Evolutionary conservation across 2,888 invertebrate species (phyloP).

Genomic region (Galeopsomyia nigrocyanea): DNA sequence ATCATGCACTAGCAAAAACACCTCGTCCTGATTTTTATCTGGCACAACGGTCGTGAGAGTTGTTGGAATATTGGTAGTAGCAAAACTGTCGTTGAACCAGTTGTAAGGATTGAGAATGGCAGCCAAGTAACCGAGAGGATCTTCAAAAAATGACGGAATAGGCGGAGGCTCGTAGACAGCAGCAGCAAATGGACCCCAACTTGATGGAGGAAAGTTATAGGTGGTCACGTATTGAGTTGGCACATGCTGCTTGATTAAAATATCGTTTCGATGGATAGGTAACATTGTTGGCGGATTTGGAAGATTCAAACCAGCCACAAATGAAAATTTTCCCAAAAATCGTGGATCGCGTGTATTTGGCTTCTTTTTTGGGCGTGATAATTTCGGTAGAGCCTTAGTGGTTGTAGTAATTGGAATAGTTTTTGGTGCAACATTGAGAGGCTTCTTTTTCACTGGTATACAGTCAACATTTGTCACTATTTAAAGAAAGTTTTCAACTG

Average conservation of each 20-base stretch:
- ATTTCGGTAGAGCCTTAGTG: neutral
- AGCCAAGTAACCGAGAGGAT: constrained; percentile 36
- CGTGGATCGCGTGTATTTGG: constrained; percentile 49
- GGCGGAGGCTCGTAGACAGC: constrained; percentile 58
- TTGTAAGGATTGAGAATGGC: constrained; percentile 48
- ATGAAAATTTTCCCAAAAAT: constrained; percentile 58
- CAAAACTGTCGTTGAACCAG: constrained; percentile 27
- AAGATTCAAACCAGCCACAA: constrained; percentile 59
- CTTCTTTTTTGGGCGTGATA: neutral
- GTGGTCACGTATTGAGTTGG: constrained; percentile 13
- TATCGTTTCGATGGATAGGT: constrained; percentile 40
- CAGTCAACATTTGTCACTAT: constrained; percentile 10
- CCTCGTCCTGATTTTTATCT: constrained; percentile 10
- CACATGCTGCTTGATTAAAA: constrained; percentile 36
- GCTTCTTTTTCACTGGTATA: constrained; percentile 1
- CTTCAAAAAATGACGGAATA: constrained; percentile 21
- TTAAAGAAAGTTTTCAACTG: neutral
- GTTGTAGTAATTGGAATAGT: too few relatives aligned
- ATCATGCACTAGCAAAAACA: constrained; percentile 24
- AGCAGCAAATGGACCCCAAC: constrained; percentile 54
- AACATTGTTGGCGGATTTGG: constrained; percentile 48
- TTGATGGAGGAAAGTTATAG: constrained; percentile 47
- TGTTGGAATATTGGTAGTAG: neutral
- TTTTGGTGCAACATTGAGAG: too few relatives aligned
- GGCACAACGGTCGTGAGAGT: neutral